Evolutionary conservation across 2,113 vertebrate genomes (phyloP), one percentile per base, ranked within the genome.

Genomic region (Diphyllodes magnificus): DNA sequence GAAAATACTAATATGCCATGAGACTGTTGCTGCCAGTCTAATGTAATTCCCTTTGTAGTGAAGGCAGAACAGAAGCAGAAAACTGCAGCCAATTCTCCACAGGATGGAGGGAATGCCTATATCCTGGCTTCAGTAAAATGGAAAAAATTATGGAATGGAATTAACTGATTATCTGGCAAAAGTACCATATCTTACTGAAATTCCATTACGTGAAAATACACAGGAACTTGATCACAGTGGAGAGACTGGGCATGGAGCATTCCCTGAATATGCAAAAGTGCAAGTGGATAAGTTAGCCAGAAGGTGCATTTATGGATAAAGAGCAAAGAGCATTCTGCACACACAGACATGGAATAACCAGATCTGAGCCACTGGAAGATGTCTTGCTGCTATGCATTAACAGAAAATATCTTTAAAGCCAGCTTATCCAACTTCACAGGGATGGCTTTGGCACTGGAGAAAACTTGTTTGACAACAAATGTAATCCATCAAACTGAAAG

Each of bases 11-110:
- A 91, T 63, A 92, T 88, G 42, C 70, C 59, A 70, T 82, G 87
- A 90, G 78, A 54, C 27, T 53, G 28, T 54, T 75, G 56, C 73
- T 95, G 78, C 73, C 70, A 76, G 81, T 76, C 49, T 91, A 76
- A 91, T 89, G 65, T 76, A 84, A 86, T 93, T 93, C 81, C 37
- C 40, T 94, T 87, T 87, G 84, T 85, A 72, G 77, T 57, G 86
- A 92, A 87, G 54, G 73, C 51, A 71, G 65, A 92, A 78, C 73
- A 93, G 77, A 79, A 91, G 45, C 53, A 89, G 86, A 76, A 93
- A 68, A 81, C 61, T 69, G 20, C 65, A 91, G 45, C 40, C 44
- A 57, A 0, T 75, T 89, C 80, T 82, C 56, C 31, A 22, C 1
- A 18, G 66, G 42, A 66, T 37, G 49, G 65, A 79, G 56, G 64